phyloP scores from a whole-genome alignment of 2,113 vertebrate genomes.

The Dolichotis patagonum region DNA sequence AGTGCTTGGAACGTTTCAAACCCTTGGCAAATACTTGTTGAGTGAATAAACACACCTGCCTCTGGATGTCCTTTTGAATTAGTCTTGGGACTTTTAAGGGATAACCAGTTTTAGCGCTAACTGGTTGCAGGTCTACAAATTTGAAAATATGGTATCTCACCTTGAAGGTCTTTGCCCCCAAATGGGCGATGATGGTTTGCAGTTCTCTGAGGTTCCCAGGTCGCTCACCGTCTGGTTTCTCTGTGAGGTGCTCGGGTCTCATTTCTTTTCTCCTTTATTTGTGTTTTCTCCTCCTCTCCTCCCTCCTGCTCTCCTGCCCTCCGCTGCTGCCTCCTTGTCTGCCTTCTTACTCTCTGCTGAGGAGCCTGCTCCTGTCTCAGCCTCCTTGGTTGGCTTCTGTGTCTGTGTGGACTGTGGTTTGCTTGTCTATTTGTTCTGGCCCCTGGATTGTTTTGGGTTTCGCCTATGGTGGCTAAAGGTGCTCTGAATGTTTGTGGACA shows the following conservation, averaged over 20 bases:
- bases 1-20: not conserved
- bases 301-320: too few relatives aligned
- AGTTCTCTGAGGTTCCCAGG: not conserved
- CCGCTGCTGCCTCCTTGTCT: too few relatives aligned
- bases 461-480: not conserved
- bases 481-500: not conserved
- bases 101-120: not conserved
- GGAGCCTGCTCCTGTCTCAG: not conserved
- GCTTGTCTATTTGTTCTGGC: not conserved
- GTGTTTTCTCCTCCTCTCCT: rapidly evolving
- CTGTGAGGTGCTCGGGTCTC: not conserved
- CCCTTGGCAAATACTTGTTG: not conserved
- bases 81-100: not conserved
- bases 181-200: not conserved
- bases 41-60: not conserved
- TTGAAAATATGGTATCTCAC: not conserved
- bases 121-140: not conserved
- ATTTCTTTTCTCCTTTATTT: not conserved
- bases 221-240: not conserved
- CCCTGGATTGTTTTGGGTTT: not conserved
- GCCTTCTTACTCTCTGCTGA: rapidly evolving
- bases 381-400: not conserved
- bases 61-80: slow-evolving; percentile 34
- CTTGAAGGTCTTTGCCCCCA: not conserved
- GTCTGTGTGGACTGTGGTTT: not conserved